A percentile compares a stretch with the other conserved stretches of the same genome.
Evolutionary conservation across 64 coral and sea anemone genomes (phyloP).

Genomic region (Montipora foliosa): DNA sequence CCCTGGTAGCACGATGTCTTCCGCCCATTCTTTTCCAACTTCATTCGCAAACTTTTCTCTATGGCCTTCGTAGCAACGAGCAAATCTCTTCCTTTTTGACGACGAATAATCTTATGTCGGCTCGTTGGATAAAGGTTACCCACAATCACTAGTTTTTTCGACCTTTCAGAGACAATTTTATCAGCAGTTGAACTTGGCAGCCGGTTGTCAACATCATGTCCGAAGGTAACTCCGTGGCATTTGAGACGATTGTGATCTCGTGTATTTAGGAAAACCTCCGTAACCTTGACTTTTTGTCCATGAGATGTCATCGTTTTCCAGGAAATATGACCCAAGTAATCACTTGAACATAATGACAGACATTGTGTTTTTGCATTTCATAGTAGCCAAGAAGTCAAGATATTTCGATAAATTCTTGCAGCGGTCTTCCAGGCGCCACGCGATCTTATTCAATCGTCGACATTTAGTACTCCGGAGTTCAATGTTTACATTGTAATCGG

Average conservation of each 20-base stretch:
- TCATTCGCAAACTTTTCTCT: neutral
- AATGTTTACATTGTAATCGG: neutral
- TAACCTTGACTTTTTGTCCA: neutral
- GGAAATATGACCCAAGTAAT: neutral
- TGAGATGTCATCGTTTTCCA: constrained; percentile 23
- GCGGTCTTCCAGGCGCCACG: neutral
- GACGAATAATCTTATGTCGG: neutral
- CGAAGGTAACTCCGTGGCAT: neutral
- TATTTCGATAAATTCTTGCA: neutral
- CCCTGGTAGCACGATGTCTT: neutral
- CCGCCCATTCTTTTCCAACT: neutral
- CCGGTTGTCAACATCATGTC: neutral
- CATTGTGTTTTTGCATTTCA: neutral
- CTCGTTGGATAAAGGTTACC: neutral
- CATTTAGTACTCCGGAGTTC: neutral
- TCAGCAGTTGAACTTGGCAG: neutral
- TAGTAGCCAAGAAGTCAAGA: neutral
- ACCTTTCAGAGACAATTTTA: neutral
- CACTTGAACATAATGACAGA: neutral
- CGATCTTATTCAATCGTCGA: neutral
- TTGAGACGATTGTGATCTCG: neutral
- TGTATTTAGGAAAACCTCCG: neutral
- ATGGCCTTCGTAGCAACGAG: neutral
- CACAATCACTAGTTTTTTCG: neutral
- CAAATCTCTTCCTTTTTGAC: neutral